phyloP scores from a whole-genome alignment of 2,797 vertebrate genomes.

The Pyrocephalus nanus region DNA sequence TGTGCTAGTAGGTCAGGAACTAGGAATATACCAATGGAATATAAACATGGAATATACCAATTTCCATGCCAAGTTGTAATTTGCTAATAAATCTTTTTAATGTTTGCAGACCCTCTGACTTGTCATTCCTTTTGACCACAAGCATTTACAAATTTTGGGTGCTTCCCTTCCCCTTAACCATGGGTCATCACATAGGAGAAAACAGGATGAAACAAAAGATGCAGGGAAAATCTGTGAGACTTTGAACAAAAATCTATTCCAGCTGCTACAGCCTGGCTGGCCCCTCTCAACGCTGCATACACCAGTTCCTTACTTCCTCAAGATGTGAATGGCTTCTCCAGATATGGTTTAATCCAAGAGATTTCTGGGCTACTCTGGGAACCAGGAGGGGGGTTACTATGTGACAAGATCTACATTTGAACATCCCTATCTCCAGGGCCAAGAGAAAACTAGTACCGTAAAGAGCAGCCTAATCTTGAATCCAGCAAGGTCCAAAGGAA shows the following conservation, averaged over 20 bases:
- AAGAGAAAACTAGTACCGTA: background rate
- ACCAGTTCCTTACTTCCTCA: background rate
- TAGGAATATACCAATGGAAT: background rate
- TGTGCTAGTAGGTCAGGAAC: background rate
- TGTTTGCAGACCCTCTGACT: background rate
- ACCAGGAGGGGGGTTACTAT: rapidly evolving
- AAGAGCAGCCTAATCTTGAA: background rate
- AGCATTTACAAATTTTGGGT: background rate
- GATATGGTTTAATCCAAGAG: background rate
- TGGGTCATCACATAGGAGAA: background rate
- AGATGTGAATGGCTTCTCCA: background rate
- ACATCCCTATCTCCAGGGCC: background rate
- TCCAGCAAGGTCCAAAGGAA: background rate
- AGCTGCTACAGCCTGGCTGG: background rate
- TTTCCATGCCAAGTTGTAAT: background rate
- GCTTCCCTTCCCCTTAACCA: too few relatives aligned
- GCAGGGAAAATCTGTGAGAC: background rate
- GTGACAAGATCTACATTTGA: background rate
- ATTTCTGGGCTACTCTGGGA: background rate
- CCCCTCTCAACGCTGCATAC: background rate
- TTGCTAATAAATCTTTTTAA: background rate
- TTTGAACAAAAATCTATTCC: background rate
- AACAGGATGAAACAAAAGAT: background rate
- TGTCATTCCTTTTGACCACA: background rate
- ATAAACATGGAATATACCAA: background rate